Evolutionary conservation across 2,113 vertebrate species (phyloP).

Genomic region (Antennarius striatus): DNA sequence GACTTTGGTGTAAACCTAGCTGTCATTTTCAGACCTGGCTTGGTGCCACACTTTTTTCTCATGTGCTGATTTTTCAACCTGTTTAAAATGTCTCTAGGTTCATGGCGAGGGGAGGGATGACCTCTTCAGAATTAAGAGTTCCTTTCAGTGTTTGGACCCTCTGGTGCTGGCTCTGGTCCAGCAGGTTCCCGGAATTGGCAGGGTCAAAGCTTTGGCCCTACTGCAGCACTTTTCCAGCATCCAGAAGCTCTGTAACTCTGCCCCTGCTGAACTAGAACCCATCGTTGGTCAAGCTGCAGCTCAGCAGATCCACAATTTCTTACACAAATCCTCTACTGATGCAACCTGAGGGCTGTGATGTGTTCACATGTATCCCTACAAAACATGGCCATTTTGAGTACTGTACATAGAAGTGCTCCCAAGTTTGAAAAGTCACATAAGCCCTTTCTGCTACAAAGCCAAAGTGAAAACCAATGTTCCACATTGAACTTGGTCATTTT

Average conservation of each 20-base stretch:
- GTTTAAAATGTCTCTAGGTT: slow-evolving; percentile 73
- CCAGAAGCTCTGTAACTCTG: slow-evolving; percentile 80
- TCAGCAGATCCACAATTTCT: slow-evolving; percentile 83
- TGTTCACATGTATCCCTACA: not conserved
- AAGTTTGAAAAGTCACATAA: no score
- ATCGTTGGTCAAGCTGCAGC: slow-evolving; percentile 81
- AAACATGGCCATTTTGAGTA: no score
- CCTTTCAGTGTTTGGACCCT: slow-evolving; percentile 64
- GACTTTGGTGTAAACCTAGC: no score
- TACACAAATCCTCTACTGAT: slow-evolving; percentile 55
- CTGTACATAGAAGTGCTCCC: no score
- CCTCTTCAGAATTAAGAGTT: slow-evolving; percentile 78
- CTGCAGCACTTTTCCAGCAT: slow-evolving; percentile 85
- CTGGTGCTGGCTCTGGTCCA: slow-evolving; percentile 80
- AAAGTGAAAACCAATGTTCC: no score
- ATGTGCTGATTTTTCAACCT: not conserved
- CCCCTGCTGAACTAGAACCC: slow-evolving; percentile 75
- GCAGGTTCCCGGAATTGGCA: slow-evolving; percentile 88
- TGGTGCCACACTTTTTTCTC: not conserved
- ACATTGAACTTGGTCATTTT: no score
- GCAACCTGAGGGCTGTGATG: not conserved
- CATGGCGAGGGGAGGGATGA: slow-evolving; percentile 83
- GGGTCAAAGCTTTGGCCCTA: slow-evolving; percentile 84
- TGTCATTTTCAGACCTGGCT: no score
- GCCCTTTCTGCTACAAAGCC: no score